These are phyloP conservation scores for Bettongia penicillata DNA, from an alignment of 2,113 vertebrate genomes.

Conservation along the genomic window DNA sequence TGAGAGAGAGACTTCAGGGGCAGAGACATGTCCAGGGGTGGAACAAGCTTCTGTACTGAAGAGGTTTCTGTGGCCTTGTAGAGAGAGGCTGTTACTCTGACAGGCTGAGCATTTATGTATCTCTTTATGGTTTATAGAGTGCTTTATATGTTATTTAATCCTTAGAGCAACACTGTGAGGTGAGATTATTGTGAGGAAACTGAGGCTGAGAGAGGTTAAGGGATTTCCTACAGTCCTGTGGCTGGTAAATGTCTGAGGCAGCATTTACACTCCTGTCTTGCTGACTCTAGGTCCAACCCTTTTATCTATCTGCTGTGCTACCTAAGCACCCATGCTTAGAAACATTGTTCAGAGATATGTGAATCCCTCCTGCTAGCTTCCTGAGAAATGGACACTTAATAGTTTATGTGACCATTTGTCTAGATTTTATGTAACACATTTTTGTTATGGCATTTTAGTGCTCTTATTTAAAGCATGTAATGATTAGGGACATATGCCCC, in stretches of 20 bases:
- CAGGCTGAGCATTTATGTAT: not conserved
- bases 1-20: not conserved
- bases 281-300: not conserved
- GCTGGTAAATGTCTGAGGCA: not conserved
- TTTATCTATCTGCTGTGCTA: not conserved
- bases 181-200: not conserved
- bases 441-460: constrained; percentile 23
- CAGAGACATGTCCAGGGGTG: not conserved
- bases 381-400: not conserved
- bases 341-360: not conserved
- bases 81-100: not conserved
- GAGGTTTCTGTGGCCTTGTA: not conserved
- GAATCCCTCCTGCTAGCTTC: not conserved
- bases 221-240: not conserved
- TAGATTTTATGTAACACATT: not conserved
- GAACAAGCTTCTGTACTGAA: not conserved
- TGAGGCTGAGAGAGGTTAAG: not conserved
- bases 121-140: not conserved
- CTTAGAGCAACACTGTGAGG: not conserved
- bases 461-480: constrained; percentile 21
- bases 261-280: not conserved
- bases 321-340: not conserved
- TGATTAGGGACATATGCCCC: constrained; percentile 23
- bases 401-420: not conserved
- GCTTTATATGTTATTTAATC: not conserved